phyloP scores from a whole-genome alignment of 2,797 vertebrate species.

The Pitangus sulphuratus region DNA sequence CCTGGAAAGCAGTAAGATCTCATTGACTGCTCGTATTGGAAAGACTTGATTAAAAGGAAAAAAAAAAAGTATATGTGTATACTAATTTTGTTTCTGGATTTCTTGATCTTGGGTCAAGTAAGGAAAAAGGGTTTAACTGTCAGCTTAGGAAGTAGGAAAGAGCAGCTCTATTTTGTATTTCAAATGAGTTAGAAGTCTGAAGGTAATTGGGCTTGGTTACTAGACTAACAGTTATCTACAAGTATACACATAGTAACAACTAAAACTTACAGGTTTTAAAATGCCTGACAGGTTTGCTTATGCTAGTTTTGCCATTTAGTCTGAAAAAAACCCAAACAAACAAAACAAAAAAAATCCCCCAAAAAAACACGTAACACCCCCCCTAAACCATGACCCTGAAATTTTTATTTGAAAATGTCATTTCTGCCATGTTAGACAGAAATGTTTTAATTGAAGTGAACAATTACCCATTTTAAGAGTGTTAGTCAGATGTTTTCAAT shows the following conservation, averaged over 20 bases:
- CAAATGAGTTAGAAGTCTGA: not conserved
- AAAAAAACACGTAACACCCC: not conserved
- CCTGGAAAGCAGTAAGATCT: not conserved
- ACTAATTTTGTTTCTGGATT: not conserved
- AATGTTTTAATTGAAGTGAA: not conserved
- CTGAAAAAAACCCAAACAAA: not conserved
- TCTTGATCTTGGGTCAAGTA: not conserved
- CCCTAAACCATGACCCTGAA: fast-evolving
- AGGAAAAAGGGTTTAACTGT: not conserved
- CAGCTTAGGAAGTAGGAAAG: not conserved
- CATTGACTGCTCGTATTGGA: not conserved
- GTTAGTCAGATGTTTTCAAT: not conserved
- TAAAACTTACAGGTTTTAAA: not conserved
- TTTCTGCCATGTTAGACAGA: not conserved
- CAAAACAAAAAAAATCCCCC: not conserved
- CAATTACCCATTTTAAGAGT: not conserved
- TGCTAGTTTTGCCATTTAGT: not conserved
- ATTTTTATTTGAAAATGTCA: not conserved
- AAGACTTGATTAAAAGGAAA: not conserved
- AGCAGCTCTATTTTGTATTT: not conserved
- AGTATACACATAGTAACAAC: not conserved
- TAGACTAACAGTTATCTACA: not conserved
- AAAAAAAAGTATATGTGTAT: not conserved
- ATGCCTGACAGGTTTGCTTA: not conserved
- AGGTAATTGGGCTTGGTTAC: not conserved